Conservation (phyloP, 2,888 invertebrate genomes). For the Pristionchus japonicus region DNA sequence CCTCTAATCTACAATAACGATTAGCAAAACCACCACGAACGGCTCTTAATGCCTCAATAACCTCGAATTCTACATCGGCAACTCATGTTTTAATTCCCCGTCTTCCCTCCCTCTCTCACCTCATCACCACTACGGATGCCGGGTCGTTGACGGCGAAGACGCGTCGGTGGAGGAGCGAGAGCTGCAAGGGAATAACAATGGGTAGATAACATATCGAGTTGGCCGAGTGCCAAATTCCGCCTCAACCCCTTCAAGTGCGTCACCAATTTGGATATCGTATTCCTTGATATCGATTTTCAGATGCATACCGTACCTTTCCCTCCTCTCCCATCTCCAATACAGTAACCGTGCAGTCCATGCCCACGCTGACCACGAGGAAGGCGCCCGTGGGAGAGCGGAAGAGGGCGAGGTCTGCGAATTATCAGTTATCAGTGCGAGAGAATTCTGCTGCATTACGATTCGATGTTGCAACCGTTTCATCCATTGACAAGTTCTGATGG, state of each 20-base stretch:
- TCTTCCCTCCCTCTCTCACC: background rate
- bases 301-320: conserved; percentile 33
- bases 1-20: too few relatives aligned
- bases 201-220: background rate
- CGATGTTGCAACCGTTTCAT: too few relatives aligned
- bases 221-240: background rate
- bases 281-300: too few relatives aligned
- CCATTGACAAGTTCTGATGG: too few relatives aligned
- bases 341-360: conserved; percentile 18
- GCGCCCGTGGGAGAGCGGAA: background rate
- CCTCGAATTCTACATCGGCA: too few relatives aligned
- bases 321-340: background rate
- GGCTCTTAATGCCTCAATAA: too few relatives aligned
- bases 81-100: too few relatives aligned
- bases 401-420: background rate
- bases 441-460: too few relatives aligned
- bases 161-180: background rate
- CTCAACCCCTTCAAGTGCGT: too few relatives aligned
- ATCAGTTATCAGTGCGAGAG: too few relatives aligned
- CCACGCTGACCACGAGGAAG: background rate
- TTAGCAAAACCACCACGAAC: too few relatives aligned
- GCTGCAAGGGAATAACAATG: background rate
- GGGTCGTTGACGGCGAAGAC: conserved; percentile 19
- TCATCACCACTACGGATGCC: background rate
- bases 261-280: too few relatives aligned